These are phyloP conservation scores for Anastatus disparis DNA, from an alignment of 1,140 invertebrate species.

Conservation along the genomic window DNA sequence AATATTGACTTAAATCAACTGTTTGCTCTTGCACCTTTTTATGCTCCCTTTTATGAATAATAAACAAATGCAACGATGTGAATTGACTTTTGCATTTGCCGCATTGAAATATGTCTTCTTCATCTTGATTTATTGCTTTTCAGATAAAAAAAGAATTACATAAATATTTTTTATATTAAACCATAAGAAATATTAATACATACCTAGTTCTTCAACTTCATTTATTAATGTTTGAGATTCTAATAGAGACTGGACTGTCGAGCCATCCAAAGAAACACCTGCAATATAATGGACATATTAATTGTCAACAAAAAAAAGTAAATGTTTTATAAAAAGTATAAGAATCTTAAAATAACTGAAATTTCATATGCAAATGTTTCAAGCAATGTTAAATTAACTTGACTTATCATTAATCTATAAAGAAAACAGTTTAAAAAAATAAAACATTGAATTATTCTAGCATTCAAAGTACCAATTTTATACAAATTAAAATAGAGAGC, in stretches of 20 bases:
- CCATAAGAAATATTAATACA: not conserved
- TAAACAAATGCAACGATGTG: slow-evolving; percentile 69
- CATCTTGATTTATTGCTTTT: slow-evolving; percentile 67
- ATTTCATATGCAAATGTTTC: too few species aligned
- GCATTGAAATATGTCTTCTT: slow-evolving; percentile 76
- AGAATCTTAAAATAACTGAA: not conserved
- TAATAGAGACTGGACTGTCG: slow-evolving; percentile 61
- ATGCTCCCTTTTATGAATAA: slow-evolving; percentile 71
- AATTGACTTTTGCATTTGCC: slow-evolving; percentile 77
- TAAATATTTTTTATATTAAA: too few species aligned
- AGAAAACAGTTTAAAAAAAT: too few species aligned
- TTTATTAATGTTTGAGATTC: slow-evolving; percentile 60
- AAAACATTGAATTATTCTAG: too few species aligned
- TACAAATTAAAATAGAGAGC: too few species aligned
- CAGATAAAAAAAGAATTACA: too few species aligned
- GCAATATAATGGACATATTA: too few species aligned
- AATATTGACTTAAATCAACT: slow-evolving; percentile 61
- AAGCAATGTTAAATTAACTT: too few species aligned
- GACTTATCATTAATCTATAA: too few species aligned
- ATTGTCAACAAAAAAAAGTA: too few species aligned
- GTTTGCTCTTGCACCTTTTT: slow-evolving; percentile 57
- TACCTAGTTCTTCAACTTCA: slow-evolving; percentile 62
- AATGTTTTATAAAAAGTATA: too few species aligned
- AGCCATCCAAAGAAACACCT: slow-evolving; percentile 62
- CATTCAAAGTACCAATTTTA: too few species aligned